These are phyloP conservation scores for Capromys pilorides DNA, from an alignment of 2,797 vertebrate genomes.

Conservation along the genomic window DNA sequence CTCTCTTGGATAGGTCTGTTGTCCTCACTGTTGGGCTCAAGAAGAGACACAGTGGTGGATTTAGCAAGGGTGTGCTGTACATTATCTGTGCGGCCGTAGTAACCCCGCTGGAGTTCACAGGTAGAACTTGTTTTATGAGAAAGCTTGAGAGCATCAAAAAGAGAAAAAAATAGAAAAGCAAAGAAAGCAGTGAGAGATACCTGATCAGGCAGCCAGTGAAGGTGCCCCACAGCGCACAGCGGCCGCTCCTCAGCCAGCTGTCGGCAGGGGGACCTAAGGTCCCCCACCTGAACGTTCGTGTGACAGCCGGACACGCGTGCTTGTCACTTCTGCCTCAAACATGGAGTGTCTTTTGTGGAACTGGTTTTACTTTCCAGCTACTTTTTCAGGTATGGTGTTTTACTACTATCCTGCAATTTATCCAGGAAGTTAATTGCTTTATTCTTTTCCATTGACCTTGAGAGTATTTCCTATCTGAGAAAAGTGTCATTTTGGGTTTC, in stretches of 20 bases:
- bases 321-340: conserved; percentile 42
- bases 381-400: conserved; percentile 58
- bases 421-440: conserved; percentile 82
- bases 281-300: conserved; percentile 6
- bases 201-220: not conserved
- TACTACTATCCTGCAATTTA: conserved; percentile 49
- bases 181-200: conserved; percentile 44
- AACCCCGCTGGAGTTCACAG: conserved; percentile 50
- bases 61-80: not conserved
- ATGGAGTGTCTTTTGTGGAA: not conserved
- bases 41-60: not conserved
- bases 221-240: not conserved
- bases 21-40: not conserved
- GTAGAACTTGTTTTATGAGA: conserved; percentile 28
- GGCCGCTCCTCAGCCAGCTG: not conserved
- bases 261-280: not conserved
- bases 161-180: not conserved
- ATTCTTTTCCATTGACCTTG: conserved; percentile 81
- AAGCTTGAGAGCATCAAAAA: not conserved
- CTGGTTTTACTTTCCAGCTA: conserved; percentile 56
- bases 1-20: not conserved
- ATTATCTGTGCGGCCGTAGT: conserved; percentile 31
- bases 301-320: not conserved
- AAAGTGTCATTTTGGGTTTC: conserved; percentile 82
- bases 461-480: conserved; percentile 75